Evolutionary conservation across 2,113 vertebrate genomes (phyloP).

Genomic region (Menura novaehollandiae): DNA sequence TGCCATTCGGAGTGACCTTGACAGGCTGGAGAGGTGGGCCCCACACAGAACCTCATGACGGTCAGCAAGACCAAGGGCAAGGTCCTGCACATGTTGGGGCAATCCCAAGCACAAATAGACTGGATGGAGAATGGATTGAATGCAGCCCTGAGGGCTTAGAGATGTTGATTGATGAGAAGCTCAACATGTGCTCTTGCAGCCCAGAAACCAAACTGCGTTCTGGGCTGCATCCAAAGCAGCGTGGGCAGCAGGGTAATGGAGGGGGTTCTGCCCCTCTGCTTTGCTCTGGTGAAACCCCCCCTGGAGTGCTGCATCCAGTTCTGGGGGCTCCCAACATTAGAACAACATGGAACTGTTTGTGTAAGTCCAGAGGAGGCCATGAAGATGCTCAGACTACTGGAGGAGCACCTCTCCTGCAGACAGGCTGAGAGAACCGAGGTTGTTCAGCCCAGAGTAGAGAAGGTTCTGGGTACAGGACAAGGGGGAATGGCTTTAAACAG

Average conservation of each 20-base stretch:
- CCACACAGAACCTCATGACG: not conserved
- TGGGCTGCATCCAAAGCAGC: not conserved
- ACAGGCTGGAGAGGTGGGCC: not conserved
- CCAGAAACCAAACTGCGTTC: not conserved
- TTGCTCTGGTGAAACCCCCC: not conserved
- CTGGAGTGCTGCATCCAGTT: not conserved
- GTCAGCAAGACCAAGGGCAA: not conserved
- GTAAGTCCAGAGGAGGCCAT: not conserved
- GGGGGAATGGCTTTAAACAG: not conserved
- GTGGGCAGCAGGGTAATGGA: not conserved
- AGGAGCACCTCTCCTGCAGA: not conserved
- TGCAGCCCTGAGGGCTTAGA: not conserved
- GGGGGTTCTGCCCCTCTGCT: not conserved
- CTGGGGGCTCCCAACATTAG: not conserved
- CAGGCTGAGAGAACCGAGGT: not conserved
- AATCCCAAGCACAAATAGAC: not conserved
- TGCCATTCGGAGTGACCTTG: not conserved
- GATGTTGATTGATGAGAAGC: not conserved
- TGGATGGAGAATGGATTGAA: not conserved
- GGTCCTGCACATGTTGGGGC: not conserved
- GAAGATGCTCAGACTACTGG: not conserved
- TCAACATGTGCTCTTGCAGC: fast-evolving
- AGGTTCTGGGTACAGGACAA: fast-evolving
- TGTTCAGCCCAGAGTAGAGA: not conserved
- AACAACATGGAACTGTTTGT: not conserved